phyloP scores from a whole-genome alignment of 2,797 vertebrate species.

The Rhyacichthys aspro region DNA sequence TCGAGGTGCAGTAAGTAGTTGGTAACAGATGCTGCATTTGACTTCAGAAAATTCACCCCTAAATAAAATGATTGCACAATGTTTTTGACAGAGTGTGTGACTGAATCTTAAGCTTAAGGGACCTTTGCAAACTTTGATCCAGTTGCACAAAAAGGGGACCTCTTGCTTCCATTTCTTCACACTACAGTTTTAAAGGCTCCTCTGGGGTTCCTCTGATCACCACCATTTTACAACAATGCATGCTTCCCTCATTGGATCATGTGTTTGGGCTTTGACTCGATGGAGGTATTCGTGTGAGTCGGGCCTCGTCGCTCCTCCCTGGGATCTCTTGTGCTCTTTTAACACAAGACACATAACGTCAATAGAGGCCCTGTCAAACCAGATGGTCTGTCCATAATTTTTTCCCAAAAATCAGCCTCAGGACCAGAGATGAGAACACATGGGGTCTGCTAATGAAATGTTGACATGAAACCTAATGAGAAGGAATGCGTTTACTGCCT shows the following conservation, averaged over 20 bases:
- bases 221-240: constrained; percentile 59
- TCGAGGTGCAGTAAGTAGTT: constrained; percentile 35
- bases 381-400: constrained; percentile 60
- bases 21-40: constrained; percentile 10
- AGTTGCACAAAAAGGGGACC: constrained; percentile 12
- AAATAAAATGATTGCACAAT: background rate
- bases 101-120: constrained; percentile 24
- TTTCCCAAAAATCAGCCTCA: constrained; percentile 43
- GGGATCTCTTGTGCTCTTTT: constrained; percentile 49
- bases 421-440: constrained; percentile 48
- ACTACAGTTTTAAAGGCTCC: constrained; percentile 43
- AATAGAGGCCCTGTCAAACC: constrained; percentile 51
- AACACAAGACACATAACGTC: constrained; percentile 52
- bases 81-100: constrained; percentile 32
- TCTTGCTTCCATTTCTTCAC: constrained; percentile 33
- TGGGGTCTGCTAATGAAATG: constrained; percentile 57
- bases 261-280: constrained; percentile 45
- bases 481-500: constrained; percentile 47
- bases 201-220: constrained; percentile 47
- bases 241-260: constrained; percentile 55
- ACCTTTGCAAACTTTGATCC: constrained; percentile 44
- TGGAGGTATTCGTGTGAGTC: constrained; percentile 50
- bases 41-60: constrained; percentile 2
- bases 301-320: constrained; percentile 42
- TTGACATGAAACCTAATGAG: constrained; percentile 46